phyloP scores from a whole-genome alignment of 2,113 vertebrate genomes.

The Vombatus ursinus region DNA sequence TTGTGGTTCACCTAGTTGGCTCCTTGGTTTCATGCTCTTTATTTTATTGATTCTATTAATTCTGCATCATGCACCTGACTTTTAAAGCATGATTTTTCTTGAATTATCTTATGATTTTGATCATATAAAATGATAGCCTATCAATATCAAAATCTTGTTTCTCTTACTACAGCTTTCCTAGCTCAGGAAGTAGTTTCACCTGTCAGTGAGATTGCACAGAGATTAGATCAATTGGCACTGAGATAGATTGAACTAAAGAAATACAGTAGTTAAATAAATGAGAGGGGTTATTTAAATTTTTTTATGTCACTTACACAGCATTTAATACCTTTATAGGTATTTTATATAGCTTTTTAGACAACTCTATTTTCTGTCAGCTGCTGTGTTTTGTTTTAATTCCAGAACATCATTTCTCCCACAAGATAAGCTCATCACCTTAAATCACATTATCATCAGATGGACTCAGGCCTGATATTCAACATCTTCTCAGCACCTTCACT shows the following conservation, averaged over 20 bases:
- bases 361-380: not conserved
- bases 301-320: not conserved
- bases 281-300: not conserved
- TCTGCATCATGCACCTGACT: rapidly evolving
- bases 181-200: not conserved
- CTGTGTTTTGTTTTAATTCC: not conserved
- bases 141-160: conserved; percentile 28
- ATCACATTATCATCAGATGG: too few species aligned
- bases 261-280: not conserved
- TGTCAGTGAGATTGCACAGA: not conserved
- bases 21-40: not conserved
- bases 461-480: too few species aligned
- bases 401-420: not conserved
- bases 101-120: not conserved
- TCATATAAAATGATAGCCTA: not conserved
- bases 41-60: not conserved
- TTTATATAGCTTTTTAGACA: not conserved
- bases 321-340: not conserved
- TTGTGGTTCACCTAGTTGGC: not conserved
- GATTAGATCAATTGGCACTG: not conserved
- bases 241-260: not conserved
- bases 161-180: not conserved
- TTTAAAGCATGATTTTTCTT: not conserved
- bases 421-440: too few species aligned
- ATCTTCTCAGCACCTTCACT: too few species aligned